These are phyloP conservation scores for Epirrhoe tristata DNA, from an alignment of 2,888 invertebrate genomes.

Conservation along the genomic window DNA sequence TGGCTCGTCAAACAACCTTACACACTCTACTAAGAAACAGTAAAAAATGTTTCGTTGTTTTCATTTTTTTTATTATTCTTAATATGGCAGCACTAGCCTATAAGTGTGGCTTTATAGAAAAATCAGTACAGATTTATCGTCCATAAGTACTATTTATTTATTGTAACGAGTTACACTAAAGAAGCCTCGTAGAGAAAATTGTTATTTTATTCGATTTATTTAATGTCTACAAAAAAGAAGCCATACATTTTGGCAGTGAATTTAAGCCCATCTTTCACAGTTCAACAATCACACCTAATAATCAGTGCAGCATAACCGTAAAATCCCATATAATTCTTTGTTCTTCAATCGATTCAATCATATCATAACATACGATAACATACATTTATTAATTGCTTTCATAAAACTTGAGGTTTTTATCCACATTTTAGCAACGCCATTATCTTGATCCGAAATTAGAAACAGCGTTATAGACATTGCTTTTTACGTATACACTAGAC, in stretches of 20 bases:
- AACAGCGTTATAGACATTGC: background rate
- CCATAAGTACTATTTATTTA: slow-evolving; percentile 11
- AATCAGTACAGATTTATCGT: slow-evolving; percentile 21
- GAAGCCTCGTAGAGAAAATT: background rate
- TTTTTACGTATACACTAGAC: slow-evolving; percentile 24
- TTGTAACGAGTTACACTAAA: background rate
- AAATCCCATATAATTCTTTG: slow-evolving; percentile 24
- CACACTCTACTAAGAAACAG: background rate
- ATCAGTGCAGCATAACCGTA: slow-evolving; percentile 26
- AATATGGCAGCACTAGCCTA: slow-evolving; percentile 34
- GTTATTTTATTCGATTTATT: background rate
- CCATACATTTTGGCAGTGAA: slow-evolving; percentile 25
- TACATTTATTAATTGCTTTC: no score
- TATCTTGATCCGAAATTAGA: background rate
- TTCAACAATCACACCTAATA: slow-evolving; percentile 12
- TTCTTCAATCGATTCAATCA: slow-evolving; percentile 9
- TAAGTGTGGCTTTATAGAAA: slow-evolving; percentile 19
- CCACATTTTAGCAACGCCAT: slow-evolving; percentile 5
- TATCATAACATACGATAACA: slow-evolving; percentile 4
- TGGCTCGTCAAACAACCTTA: background rate
- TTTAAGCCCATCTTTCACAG: slow-evolving; percentile 6
- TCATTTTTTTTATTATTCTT: background rate
- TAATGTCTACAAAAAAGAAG: background rate
- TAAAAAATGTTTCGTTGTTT: slow-evolving; percentile 9
- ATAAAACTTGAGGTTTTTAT: background rate